Base-by-base conservation (phyloP, 2,888 invertebrate species). In the Tuta absoluta region DNA sequence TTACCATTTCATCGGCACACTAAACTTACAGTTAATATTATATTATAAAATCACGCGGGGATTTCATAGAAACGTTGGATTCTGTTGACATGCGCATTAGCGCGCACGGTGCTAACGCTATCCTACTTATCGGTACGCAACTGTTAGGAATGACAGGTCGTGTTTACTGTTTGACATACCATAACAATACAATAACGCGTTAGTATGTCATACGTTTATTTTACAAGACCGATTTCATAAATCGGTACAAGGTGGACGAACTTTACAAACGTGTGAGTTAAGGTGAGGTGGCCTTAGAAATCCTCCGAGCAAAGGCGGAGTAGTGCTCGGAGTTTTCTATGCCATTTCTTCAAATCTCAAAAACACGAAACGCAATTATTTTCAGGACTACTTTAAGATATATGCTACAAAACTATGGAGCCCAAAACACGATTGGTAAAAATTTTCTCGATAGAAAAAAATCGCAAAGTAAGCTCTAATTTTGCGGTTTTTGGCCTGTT, bases 21-120 rank as follows among this genome's bases (percentile, higher is more conserved):
- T 62, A 84, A 85, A 84, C 72, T 76, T 82, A 90, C 90, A 86
- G 91, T 89, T 89, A 89, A 79, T 80, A 75, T 83, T 87, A 81
- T 87, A 91, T 91, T 87, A 89, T 89, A 80, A 88, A 85, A 90
- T 90, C 90, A 91, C 91, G 90, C 75, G 82, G 77, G 73, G 77
- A 81, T 83, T 80, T 81, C 77, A 70, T 78, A 78, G 76, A 74
- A 76, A 73, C 72, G 68, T 74, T 67, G 66, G 76, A 89, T 86
- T 85, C 68, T 87, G 79, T 90, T 90, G 87, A 80, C 71, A 66
- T 71, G 74, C 68, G 73, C 70, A 79, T 90, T 90, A 89, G 85
- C 87, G 74, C 74, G 69, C 58, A 68, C 69, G 78, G 77, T 82
- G 86, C 80, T 86, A 88, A 87, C 86, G 76, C 69, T 87, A 87